phyloP scores from a whole-genome alignment of 2,797 vertebrate genomes.

The Sebastes reedi region DNA sequence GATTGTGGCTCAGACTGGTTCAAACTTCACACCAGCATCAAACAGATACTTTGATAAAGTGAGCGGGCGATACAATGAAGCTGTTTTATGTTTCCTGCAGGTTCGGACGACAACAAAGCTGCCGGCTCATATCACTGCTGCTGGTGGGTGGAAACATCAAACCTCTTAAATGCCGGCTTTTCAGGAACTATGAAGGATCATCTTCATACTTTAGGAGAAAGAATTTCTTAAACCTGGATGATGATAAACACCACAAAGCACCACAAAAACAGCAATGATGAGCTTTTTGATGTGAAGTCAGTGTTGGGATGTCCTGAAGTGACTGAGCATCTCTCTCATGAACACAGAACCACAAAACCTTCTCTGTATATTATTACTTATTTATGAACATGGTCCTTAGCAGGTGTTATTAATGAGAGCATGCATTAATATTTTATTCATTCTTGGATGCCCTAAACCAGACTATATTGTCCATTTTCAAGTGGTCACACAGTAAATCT shows the following conservation, averaged over 20 bases:
- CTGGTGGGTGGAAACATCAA: slow-evolving; percentile 12
- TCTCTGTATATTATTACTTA: slow-evolving; percentile 30
- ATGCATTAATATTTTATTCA: slow-evolving; percentile 65
- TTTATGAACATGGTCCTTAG: slow-evolving; percentile 45
- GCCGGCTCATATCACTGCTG: not conserved
- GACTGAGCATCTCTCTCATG: not conserved
- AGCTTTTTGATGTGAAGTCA: not conserved
- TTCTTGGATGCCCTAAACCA: not conserved
- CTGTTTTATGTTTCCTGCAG: slow-evolving; percentile 45
- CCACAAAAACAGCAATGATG: not conserved
- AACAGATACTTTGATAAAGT: slow-evolving; percentile 20
- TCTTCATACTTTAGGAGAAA: not conserved
- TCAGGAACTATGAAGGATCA: not conserved
- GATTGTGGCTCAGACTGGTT: slow-evolving; percentile 38
- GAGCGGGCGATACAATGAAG: slow-evolving; percentile 32
- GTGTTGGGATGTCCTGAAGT: not conserved
- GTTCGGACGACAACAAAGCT: slow-evolving; percentile 29
- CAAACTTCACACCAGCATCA: slow-evolving; percentile 57
- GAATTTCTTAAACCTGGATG: not conserved
- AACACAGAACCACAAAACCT: not conserved
- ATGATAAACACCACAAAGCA: not conserved
- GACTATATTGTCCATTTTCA: not conserved
- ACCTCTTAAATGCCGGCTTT: slow-evolving; percentile 3
- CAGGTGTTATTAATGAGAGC: slow-evolving; percentile 56
- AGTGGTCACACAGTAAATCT: not conserved